Evolutionary conservation across 1,140 invertebrate genomes (phyloP), one percentile per base, ranked within the genome.

Genomic region (Achatina immaculata): DNA sequence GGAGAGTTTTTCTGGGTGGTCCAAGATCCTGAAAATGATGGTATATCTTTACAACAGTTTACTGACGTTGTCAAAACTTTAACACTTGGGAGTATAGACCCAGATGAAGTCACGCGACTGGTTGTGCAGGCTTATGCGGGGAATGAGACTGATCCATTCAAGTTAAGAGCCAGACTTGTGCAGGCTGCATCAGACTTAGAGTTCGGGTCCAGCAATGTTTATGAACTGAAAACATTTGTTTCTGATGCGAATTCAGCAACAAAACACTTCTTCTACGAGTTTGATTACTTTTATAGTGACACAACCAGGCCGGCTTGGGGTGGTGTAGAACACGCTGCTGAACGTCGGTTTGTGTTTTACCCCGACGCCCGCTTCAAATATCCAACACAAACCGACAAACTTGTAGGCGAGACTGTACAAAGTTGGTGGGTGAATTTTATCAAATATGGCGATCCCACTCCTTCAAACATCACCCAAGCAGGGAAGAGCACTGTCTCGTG

Each of bases 351-450:
- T 31, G 74, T 76, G 21, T 76, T 76, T 51, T 58, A 40, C 55
- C 58, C 58, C 9, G 43, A 76, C 55, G 21, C 2, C 1, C 38
- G 28, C 2, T 43, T n/a, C 71, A 38, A 36, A 19, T 62, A 36
- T 16, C 9, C 36, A 1, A 58, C 74, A 21, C 1, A 16, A 36
- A 31, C 28, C 48, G 74, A 76, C 38, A 76, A 24, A 24, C 2
- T 16, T 6, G 55, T 76, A 2, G 74, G 51, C 24, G n/a, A 55
- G 28, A 43, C 14, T 36, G 74, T 76, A 0, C 74, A 76, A 31
- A 76, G 28, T 1, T 62, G 58, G 74, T 76, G 74, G 71, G 43
- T 21, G 21, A 73, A 73, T 28, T 73, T 73, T 73, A 45, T 48
- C 40, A 73, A 73, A 28, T 48, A 51, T 45, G 71, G 43, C 31